Evolutionary conservation across 2,113 vertebrate species (phyloP), one percentile per base, ranked within the genome.

Genomic region (Stegostoma tigrinum): DNA sequence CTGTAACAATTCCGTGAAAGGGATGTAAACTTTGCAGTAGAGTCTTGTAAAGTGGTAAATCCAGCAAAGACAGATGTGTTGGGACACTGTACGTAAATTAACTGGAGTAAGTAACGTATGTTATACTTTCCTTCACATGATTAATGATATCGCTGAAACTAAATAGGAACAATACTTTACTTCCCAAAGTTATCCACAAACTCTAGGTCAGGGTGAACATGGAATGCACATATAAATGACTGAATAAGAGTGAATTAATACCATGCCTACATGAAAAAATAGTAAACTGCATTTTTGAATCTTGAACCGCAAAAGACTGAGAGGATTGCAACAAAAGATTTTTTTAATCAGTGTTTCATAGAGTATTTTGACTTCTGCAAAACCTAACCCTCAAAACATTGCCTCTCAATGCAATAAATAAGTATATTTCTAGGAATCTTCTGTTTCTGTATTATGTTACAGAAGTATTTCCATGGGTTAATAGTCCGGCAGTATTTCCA

Each of bases 401-500:
- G 4, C 30, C 93, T 14, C 23, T 94, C 10, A 7, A 27, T 70
- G 4, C 3, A 95, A 72, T 38, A 95, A 68, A 94, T 24, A 67
- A 45, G 38, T 61, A 93, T 67, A n/a, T 6, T 48, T 72, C 38
- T 34, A 8, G 52, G 38, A 42, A 72, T 94, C 61, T 89, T 61
- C 91, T 68, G n/a, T 42, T 72, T 67, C 24, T 70, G 24, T 45
- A n/a, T 64, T n/a, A 27, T 94, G 67, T 45, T 68, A 52, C 30
- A 52, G 61, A 94, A 94, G 94, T 95, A 0, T 42, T 95, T 78
- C 30, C 95, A 96, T n/a, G 96, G 38, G 96, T 96, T 96, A 96
- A 96, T 95, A 34, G n/a, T 96, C 55, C 95, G 72, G 96, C 55
- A 67, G 75, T n/a, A 42, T 89, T 96, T 96, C 78, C 67, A 55